phyloP scores from a whole-genome alignment of 2,113 vertebrate genomes.

The Tyrannus savana region DNA sequence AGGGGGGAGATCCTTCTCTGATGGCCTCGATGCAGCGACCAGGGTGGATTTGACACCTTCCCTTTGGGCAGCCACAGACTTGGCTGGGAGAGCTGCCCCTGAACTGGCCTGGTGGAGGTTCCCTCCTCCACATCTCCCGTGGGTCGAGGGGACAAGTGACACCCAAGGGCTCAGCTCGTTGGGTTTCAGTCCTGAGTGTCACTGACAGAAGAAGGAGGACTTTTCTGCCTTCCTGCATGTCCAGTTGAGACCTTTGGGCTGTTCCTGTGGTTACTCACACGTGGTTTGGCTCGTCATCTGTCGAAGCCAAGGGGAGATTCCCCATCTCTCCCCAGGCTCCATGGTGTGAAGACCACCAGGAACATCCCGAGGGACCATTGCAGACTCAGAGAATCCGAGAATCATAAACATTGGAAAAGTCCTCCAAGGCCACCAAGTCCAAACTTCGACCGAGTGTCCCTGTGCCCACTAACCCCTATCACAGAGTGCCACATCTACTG shows the following conservation, averaged over 20 bases:
- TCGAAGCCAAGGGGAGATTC: neutral
- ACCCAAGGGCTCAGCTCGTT: accelerated
- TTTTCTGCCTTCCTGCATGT: neutral
- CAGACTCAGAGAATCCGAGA: neutral
- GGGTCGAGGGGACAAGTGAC: neutral
- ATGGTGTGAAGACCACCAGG: neutral
- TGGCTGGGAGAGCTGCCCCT: neutral
- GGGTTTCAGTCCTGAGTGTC: neutral
- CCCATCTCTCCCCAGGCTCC: neutral
- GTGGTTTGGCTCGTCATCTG: neutral
- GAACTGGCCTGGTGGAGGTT: neutral
- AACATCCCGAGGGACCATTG: neutral
- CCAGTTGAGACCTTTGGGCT: accelerated
- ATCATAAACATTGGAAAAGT: neutral
- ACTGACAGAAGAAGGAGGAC: neutral
- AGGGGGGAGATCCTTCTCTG: neutral
- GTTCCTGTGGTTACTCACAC: neutral
- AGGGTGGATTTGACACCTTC: neutral
- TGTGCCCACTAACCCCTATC: accelerated
- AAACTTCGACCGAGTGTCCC: accelerated
- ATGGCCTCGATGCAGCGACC: neutral
- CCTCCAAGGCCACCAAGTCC: neutral
- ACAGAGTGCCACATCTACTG: neutral
- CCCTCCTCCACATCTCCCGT: accelerated
- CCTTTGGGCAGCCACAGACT: neutral